These are phyloP conservation scores for Acrobasis suavella DNA, from an alignment of 2,888 invertebrate genomes.

Conservation along the genomic window DNA sequence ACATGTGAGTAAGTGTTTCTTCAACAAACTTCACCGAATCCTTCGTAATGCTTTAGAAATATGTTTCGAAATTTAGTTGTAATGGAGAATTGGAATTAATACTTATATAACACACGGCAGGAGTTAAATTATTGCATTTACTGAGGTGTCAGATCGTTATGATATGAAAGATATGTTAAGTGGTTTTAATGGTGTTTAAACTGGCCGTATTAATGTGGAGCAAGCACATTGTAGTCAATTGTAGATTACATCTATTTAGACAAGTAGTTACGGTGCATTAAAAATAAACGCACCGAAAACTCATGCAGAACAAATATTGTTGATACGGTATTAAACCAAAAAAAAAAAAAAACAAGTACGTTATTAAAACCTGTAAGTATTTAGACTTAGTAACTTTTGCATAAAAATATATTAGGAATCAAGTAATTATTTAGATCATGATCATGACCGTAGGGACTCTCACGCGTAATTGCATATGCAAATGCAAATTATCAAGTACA, in stretches of 20 bases:
- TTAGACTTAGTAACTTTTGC: too few species aligned
- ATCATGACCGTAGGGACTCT: conserved; percentile 3
- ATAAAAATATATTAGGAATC: background rate
- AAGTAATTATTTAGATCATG: background rate
- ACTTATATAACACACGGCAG: background rate
- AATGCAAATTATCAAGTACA: conserved; percentile 15
- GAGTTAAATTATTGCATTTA: background rate
- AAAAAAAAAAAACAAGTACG: too few species aligned
- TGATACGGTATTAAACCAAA: too few species aligned
- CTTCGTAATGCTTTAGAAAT: too few species aligned
- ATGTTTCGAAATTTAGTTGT: too few species aligned
- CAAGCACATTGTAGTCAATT: background rate
- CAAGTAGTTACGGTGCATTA: background rate
- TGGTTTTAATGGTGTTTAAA: conserved; percentile 1
- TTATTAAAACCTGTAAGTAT: too few species aligned
- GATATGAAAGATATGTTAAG: conserved; percentile 3
- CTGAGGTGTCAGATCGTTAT: conserved; percentile 2
- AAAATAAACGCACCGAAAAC: background rate
- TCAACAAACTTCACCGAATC: too few species aligned
- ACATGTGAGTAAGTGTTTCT: too few species aligned
- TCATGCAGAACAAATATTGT: too few species aligned
- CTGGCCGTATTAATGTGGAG: background rate
- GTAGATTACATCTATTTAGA: background rate
- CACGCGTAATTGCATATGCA: conserved; percentile 16
- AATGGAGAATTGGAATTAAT: background rate